These are phyloP conservation scores for Spodoptera littoralis DNA, from an alignment of 2,888 invertebrate genomes.

Conservation along the genomic window DNA sequence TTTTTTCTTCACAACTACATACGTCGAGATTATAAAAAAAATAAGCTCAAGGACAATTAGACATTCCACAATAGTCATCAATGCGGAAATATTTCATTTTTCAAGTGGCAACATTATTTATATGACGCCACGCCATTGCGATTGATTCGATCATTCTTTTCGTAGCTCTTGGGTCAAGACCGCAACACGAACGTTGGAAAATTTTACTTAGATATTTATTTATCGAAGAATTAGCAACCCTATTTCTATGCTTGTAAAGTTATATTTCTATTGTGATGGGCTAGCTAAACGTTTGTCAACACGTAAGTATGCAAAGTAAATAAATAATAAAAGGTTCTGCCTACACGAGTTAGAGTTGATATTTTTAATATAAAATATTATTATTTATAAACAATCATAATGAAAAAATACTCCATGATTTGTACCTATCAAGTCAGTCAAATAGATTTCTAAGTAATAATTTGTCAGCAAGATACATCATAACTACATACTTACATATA, in stretches of 20 bases:
- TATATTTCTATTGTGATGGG: constrained; percentile 42
- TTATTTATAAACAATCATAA: too few species aligned
- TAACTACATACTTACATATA: too few species aligned
- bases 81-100: constrained; percentile 28
- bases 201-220: constrained; percentile 50
- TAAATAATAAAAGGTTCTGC: constrained; percentile 61
- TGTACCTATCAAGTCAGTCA: too few species aligned
- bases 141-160: constrained; percentile 67
- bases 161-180: constrained; percentile 68
- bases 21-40: neutral
- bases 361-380: constrained; percentile 49
- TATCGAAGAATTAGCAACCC: constrained; percentile 52
- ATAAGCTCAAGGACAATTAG: neutral
- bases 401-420: too few species aligned
- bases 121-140: constrained; percentile 58
- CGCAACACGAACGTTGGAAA: constrained; percentile 59
- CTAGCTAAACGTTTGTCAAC: constrained; percentile 55
- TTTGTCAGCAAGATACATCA: too few species aligned
- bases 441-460: too few species aligned
- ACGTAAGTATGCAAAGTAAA: constrained; percentile 60
- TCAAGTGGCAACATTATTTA: constrained; percentile 27
- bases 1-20: neutral
- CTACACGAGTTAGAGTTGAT: constrained; percentile 45
- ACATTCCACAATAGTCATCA: constrained; percentile 13
- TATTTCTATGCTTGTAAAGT: constrained; percentile 42